phyloP scores from a whole-genome alignment of 2,113 vertebrate genomes.

The Tichodroma muraria region DNA sequence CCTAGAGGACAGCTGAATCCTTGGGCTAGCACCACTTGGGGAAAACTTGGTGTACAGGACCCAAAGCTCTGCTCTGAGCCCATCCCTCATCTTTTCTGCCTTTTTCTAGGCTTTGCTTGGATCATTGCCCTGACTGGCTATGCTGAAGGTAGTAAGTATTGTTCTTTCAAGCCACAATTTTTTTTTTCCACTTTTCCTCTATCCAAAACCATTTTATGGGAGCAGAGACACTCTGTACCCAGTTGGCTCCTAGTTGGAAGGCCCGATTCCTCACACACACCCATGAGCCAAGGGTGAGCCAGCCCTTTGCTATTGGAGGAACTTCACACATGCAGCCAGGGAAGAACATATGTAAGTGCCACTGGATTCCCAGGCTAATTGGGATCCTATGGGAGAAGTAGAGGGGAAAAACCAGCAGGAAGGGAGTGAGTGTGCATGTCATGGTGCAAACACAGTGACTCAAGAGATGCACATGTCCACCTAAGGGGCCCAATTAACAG shows the following conservation, averaged over 20 bases:
- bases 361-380: not conserved
- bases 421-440: conserved; percentile 12
- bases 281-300: not conserved
- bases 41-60: not conserved
- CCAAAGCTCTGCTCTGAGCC: not conserved
- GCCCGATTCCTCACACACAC: not conserved
- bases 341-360: not conserved
- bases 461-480: conserved; percentile 11
- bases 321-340: not conserved
- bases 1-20: not conserved
- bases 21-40: not conserved
- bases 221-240: not conserved
- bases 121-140: not conserved
- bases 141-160: not conserved
- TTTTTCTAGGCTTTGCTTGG: not conserved
- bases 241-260: not conserved
- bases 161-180: not conserved
- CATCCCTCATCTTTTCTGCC: not conserved
- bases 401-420: conserved; percentile 16
- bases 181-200: not conserved
- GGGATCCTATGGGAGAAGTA: not conserved
- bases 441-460: not conserved
- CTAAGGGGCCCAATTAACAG: conserved; percentile 33
- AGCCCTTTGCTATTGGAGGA: conserved; percentile 12
- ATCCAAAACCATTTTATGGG: not conserved